Percentiles rank a stretch among this genome's conserved stretches.
Evolutionary conservation across 1,140 invertebrate species (phyloP).

Genomic region (Prorops nasuta): DNA sequence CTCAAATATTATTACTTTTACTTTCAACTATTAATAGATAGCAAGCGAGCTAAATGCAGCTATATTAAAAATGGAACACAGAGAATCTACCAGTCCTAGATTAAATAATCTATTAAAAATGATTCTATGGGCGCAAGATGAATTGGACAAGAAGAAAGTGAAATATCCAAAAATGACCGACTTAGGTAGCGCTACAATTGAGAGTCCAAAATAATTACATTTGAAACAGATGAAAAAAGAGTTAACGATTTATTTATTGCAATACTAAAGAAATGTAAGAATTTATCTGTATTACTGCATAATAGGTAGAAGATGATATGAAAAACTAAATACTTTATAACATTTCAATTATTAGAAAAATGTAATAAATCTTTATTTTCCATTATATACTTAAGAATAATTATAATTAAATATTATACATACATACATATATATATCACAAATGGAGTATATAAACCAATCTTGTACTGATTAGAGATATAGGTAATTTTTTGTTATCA

Average conservation of each 20-base stretch:
- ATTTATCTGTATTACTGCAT: conserved; percentile 21
- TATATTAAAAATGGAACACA: conserved; percentile 88
- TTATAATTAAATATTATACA: background rate
- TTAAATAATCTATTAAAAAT: conserved; percentile 89
- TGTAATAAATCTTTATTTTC: background rate
- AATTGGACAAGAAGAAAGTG: conserved; percentile 90
- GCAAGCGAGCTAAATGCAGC: conserved; percentile 96
- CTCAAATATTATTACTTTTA: conserved; percentile 3
- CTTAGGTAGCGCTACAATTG: conserved; percentile 76
- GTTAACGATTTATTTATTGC: conserved; percentile 11
- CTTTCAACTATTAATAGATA: conserved; percentile 65
- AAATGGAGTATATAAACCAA: background rate
- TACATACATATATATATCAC: conserved; percentile 6
- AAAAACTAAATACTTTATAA: too few species aligned
- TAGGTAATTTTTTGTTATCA: background rate
- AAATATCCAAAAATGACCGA: conserved; percentile 93
- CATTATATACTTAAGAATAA: background rate
- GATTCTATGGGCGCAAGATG: conserved; percentile 93
- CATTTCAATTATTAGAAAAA: background rate
- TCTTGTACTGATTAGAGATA: background rate
- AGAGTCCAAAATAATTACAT: conserved; percentile 69
- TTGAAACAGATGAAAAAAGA: conserved; percentile 6
- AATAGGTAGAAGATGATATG: background rate
- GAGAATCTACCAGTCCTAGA: conserved; percentile 83
- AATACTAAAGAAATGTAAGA: conserved; percentile 17